Percentiles rank a stretch among this genome's conserved stretches.
phyloP scores from a whole-genome alignment of 2,113 vertebrate genomes.

The Syngnathus scovelli region DNA sequence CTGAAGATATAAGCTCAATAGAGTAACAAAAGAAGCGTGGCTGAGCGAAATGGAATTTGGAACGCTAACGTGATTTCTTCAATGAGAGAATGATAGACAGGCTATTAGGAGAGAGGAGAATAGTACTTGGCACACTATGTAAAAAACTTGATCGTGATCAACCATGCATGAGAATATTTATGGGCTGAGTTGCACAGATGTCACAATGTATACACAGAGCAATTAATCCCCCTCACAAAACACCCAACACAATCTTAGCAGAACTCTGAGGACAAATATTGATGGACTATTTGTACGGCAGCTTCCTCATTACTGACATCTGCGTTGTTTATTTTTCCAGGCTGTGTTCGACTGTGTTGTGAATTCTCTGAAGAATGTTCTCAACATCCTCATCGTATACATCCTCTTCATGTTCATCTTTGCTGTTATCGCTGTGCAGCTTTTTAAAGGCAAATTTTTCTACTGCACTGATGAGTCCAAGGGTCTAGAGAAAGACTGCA shows the following conservation, averaged over 20 bases:
- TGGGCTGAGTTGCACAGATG: conserved; percentile 33
- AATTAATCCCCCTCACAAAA: conserved; percentile 21
- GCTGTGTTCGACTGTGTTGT: conserved; percentile 98
- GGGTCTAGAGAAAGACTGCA: conserved; percentile 91
- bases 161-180: conserved; percentile 34
- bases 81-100: conserved; percentile 21
- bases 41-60: conserved; percentile 26
- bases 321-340: conserved; percentile 56
- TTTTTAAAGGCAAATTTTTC: conserved; percentile 98
- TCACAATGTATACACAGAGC: conserved; percentile 35
- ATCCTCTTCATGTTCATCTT: conserved; percentile 99
- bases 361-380: conserved; percentile 95
- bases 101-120: conserved; percentile 6
- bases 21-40: conserved; percentile 20
- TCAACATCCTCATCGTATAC: conserved; percentile 97
- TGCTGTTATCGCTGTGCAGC: conserved; percentile 94
- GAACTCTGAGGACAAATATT: background rate
- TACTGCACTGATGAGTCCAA: conserved; percentile 98
- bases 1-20: conserved; percentile 35
- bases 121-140: conserved; percentile 9
- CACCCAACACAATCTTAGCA: conserved; percentile 20
- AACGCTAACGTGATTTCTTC: conserved; percentile 19
- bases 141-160: conserved; percentile 11
- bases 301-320: background rate
- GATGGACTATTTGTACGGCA: background rate